These are phyloP conservation scores for Clarias gariepinus DNA, from an alignment of 2,113 vertebrate species.

Conservation along the genomic window DNA sequence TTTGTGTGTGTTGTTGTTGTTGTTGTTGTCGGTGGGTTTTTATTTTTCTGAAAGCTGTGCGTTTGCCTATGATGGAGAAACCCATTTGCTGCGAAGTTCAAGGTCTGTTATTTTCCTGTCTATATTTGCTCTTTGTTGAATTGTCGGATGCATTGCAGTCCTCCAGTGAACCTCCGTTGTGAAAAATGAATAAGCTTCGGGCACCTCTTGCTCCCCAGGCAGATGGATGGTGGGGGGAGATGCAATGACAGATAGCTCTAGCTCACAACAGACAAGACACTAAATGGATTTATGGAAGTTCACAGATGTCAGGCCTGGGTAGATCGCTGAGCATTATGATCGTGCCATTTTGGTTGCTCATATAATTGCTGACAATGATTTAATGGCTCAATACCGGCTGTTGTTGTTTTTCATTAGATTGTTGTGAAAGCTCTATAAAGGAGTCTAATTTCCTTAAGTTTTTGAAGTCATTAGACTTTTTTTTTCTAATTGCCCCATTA, in stretches of 20 bases:
- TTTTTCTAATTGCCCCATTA: background rate
- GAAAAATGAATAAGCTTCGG: conserved; percentile 43
- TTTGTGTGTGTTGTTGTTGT: too few species aligned
- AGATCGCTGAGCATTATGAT: conserved; percentile 47
- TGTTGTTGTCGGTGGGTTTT: too few species aligned
- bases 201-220: conserved; percentile 41
- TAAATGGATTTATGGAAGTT: conserved; percentile 55
- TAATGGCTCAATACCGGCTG: conserved; percentile 37
- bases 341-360: conserved; percentile 41
- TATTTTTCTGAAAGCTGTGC: background rate
- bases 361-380: conserved; percentile 52
- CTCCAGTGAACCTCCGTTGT: conserved; percentile 28
- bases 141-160: conserved; percentile 46
- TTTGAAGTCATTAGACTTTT: conserved; percentile 19
- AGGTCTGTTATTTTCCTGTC: conserved; percentile 42
- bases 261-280: conserved; percentile 48
- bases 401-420: conserved; percentile 42
- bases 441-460: conserved; percentile 29
- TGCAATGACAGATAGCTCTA: conserved; percentile 51
- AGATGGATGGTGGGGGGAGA: conserved; percentile 45
- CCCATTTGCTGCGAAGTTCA: conserved; percentile 55
- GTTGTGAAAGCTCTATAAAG: conserved; percentile 24
- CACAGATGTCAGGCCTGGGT: conserved; percentile 47
- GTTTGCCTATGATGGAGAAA: conserved; percentile 46
- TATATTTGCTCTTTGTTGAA: conserved; percentile 41